Base-by-base conservation (phyloP, 2,797 vertebrate genomes). In the Rhadinocentrus ornatus region DNA sequence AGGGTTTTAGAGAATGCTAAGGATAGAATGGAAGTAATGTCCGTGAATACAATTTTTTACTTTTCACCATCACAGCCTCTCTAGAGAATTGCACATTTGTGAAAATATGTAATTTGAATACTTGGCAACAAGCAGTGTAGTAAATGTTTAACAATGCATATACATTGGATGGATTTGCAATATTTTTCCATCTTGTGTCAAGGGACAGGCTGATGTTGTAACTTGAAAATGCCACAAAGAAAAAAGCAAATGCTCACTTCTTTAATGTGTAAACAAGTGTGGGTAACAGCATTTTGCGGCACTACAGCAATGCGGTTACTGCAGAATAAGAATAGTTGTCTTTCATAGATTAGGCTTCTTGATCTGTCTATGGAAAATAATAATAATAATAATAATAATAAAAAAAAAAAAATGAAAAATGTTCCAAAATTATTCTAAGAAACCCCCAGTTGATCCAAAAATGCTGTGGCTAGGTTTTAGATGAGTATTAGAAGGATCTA, bases 101-200 rank as follows among this genome's bases (percentile, higher is more conserved):
- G 84, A 85, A 11, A 84, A 80, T 81, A 68, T 82, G 75, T 79
- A 87, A 89, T 91, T 91, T 87, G 46, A 88, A 86, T 88, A 89
- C 90, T 76, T 86, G 81, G 50, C 9, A 46, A 50, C 7, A 46
- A 84, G 72, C 62, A 62, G 37, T 20, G 15, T 61, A 35, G 63
- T 65, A 68, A 81, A 79, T 81, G 81, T 85, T 84, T 80, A 63
- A 75, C 69, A 77, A 81, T 66, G 65, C 63, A 55, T 54, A 60
- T 55, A 12, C 29, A 10, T 32, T 62, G 57, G 75, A 75, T 75
- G 59, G 65, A 73, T 80, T 63, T 70, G 34, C 50, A 69, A 83
- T 75, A 70, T 76, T 76, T 75, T 77, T 77, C 79, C 62, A 57
- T 53, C 48, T 54, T n/a, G 6, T 20, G 46, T 44, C 6, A 16